Evolutionary conservation across 1,140 invertebrate species (phyloP), one percentile per base, ranked within the genome.

Genomic region (Brachionus manjavacas): DNA sequence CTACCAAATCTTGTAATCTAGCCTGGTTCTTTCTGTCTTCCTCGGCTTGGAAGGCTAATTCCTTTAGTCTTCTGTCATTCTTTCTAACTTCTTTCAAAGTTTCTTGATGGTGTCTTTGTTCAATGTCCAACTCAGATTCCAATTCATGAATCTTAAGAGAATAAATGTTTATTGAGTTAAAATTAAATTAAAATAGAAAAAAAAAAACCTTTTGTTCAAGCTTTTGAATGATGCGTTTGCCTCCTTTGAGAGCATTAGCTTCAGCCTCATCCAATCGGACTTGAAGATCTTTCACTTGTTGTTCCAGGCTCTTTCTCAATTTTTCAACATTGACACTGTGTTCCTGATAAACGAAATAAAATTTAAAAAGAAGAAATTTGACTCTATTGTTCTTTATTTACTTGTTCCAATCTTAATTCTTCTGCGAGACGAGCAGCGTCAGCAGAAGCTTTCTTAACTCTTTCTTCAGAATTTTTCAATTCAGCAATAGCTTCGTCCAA

Each of bases 21-120:
- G 97, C 95, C 91, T 97, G 95, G 92, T 96, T 97, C 93, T 98
- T 98, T 90, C 95, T 93, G 91, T 98, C 96, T 89, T 98, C 96
- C 87, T 98, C 96, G 84, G 94, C 94, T 91, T 95, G 93, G 95
- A 98, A 98, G 91, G 94, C 95, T 60, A 92, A 87, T 86, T 92
- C 92, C 86, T 92, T 92, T 72, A 92, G 88, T 79, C 91, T 88
- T 74, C 92, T 87, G 94, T 92, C 96, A 92, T 90, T 96, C 94
- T 97, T 97, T 81, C 91, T 89, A 85, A 91, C 87, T 85, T 91
- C 91, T 86, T 92, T 92, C 83, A 91, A 88, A 55, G 96, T 96
- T 86, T 91, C 91, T 28, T 87, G 87, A 91, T 98, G 96, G 91
- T 96, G 94, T 88, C 96, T 94, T 91, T 98, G 96, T 93, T 99